Conservation (phyloP, 2,113 vertebrate genomes). For the Brachyistius frenatus region DNA sequence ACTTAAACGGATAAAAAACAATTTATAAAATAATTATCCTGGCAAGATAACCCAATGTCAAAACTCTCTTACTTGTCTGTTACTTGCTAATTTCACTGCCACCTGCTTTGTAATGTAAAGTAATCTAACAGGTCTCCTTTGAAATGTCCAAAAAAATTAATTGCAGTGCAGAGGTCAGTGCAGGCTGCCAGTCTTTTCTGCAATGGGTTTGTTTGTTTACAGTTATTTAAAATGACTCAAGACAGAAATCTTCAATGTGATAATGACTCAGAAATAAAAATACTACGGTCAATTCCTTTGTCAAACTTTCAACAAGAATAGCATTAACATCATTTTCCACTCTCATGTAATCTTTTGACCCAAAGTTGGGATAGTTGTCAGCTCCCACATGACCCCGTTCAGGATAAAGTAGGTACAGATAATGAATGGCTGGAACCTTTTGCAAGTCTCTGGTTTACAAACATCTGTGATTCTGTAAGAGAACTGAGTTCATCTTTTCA, state of each 20-base stretch:
- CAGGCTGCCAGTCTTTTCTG: slow-evolving; percentile 1
- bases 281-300: background rate
- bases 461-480: background rate
- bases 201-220: slow-evolving; percentile 20
- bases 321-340: background rate
- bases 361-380: no score
- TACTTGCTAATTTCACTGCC: background rate
- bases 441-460: no score
- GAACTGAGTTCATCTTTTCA: background rate
- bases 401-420: no score
- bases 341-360: no score
- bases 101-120: slow-evolving; percentile 14
- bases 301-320: background rate
- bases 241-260: background rate
- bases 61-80: background rate
- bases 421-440: no score
- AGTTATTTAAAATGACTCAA: slow-evolving; percentile 1
- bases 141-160: slow-evolving; percentile 1
- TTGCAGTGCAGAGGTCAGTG: background rate
- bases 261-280: slow-evolving; percentile 2
- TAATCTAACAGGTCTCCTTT: slow-evolving; percentile 11
- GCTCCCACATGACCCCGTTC: no score
- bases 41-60: background rate
- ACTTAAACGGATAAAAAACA: background rate
- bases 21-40: background rate